Evolutionary conservation across 2,888 invertebrate genomes (phyloP).

Genomic region (Pachycephus smyrnensis): DNA sequence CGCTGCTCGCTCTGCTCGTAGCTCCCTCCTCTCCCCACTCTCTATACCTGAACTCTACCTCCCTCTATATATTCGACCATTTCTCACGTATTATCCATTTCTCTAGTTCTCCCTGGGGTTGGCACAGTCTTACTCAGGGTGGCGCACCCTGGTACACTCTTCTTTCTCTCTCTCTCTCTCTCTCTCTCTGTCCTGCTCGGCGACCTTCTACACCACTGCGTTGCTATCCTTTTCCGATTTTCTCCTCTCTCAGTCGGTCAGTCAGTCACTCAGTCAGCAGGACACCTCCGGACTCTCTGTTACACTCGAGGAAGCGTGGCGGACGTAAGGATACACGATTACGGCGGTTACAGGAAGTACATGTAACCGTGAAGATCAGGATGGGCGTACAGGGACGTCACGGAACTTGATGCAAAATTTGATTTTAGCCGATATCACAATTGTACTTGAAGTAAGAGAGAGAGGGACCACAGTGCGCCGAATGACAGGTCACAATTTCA

Average conservation of each 20-base stretch:
- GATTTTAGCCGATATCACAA: background rate
- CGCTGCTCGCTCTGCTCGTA: conserved; percentile 38
- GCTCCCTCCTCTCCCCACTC: conserved; percentile 9
- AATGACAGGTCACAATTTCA: background rate
- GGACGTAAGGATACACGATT: background rate
- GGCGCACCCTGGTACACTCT: conserved; percentile 4
- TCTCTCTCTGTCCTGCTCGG: background rate
- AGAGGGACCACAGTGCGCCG: conserved; percentile 5
- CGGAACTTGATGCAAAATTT: background rate
- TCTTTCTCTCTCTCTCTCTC: background rate
- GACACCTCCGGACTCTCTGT: no score
- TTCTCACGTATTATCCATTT: background rate
- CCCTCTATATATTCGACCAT: background rate
- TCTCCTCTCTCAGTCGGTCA: background rate
- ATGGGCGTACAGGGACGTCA: background rate
- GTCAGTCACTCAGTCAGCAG: background rate
- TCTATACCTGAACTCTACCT: background rate
- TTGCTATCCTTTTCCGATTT: background rate
- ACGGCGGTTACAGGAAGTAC: no score
- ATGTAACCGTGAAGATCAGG: no score
- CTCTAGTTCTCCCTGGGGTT: background rate
- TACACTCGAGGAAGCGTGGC: background rate
- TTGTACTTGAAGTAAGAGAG: background rate
- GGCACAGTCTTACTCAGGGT: background rate
- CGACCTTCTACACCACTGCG: background rate